Base-by-base conservation (phyloP, 1,140 invertebrate genomes). In the Aporrectodea caliginosa region DNA sequence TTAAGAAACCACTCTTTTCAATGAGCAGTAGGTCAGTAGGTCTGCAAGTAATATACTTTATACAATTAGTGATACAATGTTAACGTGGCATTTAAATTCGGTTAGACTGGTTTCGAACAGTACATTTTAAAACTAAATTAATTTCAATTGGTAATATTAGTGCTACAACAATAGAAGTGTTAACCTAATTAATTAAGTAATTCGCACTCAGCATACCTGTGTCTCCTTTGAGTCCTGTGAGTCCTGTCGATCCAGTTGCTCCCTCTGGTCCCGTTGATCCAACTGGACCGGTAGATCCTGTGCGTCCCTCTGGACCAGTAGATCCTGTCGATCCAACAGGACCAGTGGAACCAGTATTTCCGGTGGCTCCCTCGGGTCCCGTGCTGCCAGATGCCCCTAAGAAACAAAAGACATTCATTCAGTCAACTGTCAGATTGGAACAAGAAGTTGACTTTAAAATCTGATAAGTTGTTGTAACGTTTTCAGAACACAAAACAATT, bases 231-330 rank as follows among this genome's bases (percentile, higher is more conserved):
- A 32, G 32, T 2, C 78, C 78, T 29, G 75, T 30, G 2, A 43
- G 43, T 79, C 34, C 34, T 68, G 76, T 43, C 29, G 30, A 27
- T n/a, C 75, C 75, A n/a, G 33, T 43, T 2, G 29, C 43, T 2
- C 68, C 79, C 22, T n/a, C 27, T 78, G 75, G 32, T 6, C 79
- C 75, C 1, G 75, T 33, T 2, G 79, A 34, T 33, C 79, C 79
- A 33, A 43, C 27, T 29, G 75, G 22, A 32, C 79, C 79, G 16
- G 73, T 32, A 30, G 1, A 16, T 69, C 77, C 77, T n/a, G 58
- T 16, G 2, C 2, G 30, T 69, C 77, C 77, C 27, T 12, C 16
- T 14, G 30, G 35, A 1, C 78, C 78, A 22, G 72, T 16, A 34
- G 73, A 69, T 27, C 78, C 78, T 0, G 2, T 34, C 1, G 30